Base-by-base conservation (phyloP, 2,797 vertebrate genomes). In the Cheirogaleus major region DNA sequence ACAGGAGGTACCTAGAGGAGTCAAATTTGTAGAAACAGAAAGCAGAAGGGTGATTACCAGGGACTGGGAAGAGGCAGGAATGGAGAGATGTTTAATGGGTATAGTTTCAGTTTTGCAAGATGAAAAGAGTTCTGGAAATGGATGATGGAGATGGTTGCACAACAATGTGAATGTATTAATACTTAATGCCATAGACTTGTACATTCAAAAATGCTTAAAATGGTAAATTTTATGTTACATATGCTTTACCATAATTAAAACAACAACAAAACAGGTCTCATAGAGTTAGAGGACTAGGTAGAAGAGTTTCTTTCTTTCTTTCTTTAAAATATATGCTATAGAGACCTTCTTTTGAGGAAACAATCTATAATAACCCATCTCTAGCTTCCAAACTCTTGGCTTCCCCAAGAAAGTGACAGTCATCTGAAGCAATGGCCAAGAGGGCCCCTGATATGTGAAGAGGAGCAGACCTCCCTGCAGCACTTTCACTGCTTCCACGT, bases 21-120 rank as follows among this genome's bases (percentile, higher is more conserved):
- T 23, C 41, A 88, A 52, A 57, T 27, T 92, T 94, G 73, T 0
- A 88, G 85, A 81, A 70, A 59, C 32, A 38, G 52, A 85, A 79
- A 55, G 41, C 6, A 73, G 48, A 50, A 43, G 22, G 18, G 45
- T 25, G 41, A 61, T 35, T 38, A 17, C 61, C 67, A 32, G 32
- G 43, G 41, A 14, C 48, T 18, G 1, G 32, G 17, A 32, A 13
- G 48, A 67, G n/a, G 22, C 48, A 86, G 52, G 55, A 80, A 65
- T 3, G 23, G 22, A 41, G 45, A 61, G 20, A 65, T 14, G 8
- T 67, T 83, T 20, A 17, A 45, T 4, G 59, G 14, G 14, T 0
- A 27, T 0, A 65, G 81, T 90, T 94, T 90, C 88, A 38, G 65
- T 52, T 85, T 65, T 67, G 50, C 38, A 91, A 59, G 72, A 76